phyloP scores from a whole-genome alignment of 2,113 vertebrate genomes.

The Heterotis niloticus region DNA sequence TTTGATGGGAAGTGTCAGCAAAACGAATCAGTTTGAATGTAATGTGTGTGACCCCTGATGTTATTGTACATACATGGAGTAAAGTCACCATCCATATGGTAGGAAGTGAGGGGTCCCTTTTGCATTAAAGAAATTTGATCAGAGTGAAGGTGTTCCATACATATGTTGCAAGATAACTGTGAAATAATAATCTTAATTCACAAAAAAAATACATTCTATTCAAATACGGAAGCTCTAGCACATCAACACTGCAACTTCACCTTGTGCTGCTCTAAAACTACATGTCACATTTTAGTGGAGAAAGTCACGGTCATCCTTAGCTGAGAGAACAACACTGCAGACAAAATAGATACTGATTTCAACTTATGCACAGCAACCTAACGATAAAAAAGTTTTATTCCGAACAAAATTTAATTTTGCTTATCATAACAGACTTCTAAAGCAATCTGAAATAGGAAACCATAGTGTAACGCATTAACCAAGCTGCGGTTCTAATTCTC shows the following conservation, averaged over 20 bases:
- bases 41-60: background rate
- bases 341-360: too few species aligned
- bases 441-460: constrained; percentile 8
- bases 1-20: too few species aligned
- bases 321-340: too few species aligned
- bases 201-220: background rate
- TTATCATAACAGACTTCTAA: background rate
- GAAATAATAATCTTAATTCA: background rate
- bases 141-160: too few species aligned
- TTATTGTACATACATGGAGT: background rate
- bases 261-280: too few species aligned
- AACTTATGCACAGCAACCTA: background rate
- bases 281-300: too few species aligned
- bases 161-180: too few species aligned
- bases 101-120: background rate
- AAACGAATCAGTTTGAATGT: background rate
- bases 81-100: background rate
- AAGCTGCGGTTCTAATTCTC: constrained; percentile 18
- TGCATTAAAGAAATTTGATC: background rate
- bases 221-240: too few species aligned
- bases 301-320: too few species aligned
- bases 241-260: too few species aligned
- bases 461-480: constrained; percentile 46
- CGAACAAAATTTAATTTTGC: constrained; percentile 7
- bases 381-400: background rate